phyloP scores from a whole-genome alignment of 2,113 vertebrate species.

The Helogale parvula region DNA sequence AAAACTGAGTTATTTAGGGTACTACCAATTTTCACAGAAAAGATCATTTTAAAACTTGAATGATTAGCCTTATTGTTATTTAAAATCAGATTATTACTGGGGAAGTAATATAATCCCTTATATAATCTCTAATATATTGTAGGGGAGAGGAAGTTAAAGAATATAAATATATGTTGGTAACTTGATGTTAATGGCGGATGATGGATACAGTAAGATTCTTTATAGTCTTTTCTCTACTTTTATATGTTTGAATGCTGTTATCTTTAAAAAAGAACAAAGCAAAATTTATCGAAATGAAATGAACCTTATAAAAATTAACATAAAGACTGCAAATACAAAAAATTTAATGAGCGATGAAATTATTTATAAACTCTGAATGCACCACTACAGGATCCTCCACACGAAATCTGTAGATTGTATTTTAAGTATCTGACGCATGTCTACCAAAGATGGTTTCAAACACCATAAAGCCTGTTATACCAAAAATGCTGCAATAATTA shows the following conservation, averaged over 20 bases:
- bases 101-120: neutral
- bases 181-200: neutral
- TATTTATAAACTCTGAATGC: neutral
- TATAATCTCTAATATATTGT: neutral
- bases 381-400: neutral
- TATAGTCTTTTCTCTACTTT: neutral
- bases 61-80: neutral
- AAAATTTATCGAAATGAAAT: neutral
- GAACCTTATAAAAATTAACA: neutral
- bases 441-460: conserved; percentile 13
- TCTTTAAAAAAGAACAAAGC: neutral
- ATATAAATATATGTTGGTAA: neutral
- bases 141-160: neutral
- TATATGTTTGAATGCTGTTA: neutral
- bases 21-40: conserved; percentile 12
- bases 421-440: neutral
- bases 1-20: neutral
- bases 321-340: neutral
- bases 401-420: neutral
- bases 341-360: neutral
- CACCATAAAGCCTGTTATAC: neutral
- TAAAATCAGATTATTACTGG: neutral
- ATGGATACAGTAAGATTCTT: neutral
- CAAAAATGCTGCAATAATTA: neutral
- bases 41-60: neutral